Evolutionary conservation across 1,140 invertebrate species (phyloP), one percentile per base, ranked within the genome.

Genomic region (Dinoponera quadriceps): DNA sequence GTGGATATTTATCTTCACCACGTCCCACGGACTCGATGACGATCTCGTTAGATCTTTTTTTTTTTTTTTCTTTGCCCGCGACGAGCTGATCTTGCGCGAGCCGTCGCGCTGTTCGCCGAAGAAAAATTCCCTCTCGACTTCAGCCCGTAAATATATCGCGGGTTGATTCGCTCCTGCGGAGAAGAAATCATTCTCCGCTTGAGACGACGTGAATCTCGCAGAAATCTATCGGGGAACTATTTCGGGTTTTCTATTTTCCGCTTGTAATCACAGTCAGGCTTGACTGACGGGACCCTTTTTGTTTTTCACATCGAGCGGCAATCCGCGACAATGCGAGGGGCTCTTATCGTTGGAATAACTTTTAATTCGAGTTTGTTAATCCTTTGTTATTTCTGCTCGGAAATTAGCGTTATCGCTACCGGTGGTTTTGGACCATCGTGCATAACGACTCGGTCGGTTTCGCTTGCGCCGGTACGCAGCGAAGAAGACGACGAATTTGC

Each of bases 401-500:
- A 13, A 3, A 22, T 65, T 13, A 33, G 14, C 11, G 44, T 0
- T 55, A 14, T 16, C 51, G 55, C 9, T n/a, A 7, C 22, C 48
- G 27, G 18, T 29, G 33, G 69, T 71, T 80, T 55, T 27, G 29
- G 18, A 20, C 38, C 63, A 78, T 27, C 49, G 29, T 25, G 18
- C 48, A 55, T 69, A 68, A 49, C 25, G 49, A 78, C 69, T 78
- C 69, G 22, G 22, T 38, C 22, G 74, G 3, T 13, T n/a, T 14
- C 44, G 44, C 20, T 3, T 16, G 38, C 2, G 2, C 33, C 33
- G 29, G 18, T 27, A 44, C 62, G 11, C 14, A 33, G 33, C 33
- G 20, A 4, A 38, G 38, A 71, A 71, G 33, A 69, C 51, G 33
- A 29, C 65, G 51, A 49, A 80, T 69, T 71, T 44, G 3, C 65